Evolutionary conservation across 2,113 vertebrate genomes (phyloP), one percentile per base, ranked within the genome.

Genomic region (Mugil cephalus): DNA sequence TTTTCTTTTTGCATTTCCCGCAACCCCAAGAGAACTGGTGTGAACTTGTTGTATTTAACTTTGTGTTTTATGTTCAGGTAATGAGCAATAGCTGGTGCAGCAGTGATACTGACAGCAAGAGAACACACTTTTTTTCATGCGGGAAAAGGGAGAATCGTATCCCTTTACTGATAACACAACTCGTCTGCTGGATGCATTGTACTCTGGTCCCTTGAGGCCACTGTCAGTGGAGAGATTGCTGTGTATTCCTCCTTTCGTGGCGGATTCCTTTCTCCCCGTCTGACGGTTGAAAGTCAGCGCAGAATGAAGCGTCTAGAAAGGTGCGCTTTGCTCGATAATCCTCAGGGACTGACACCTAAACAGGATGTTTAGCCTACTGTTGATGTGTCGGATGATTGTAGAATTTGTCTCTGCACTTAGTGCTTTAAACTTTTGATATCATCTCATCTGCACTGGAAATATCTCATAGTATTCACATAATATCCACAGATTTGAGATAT

Each of bases 111-210:
- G 82, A 80, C 73, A 65, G 68, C 42, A 1, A 17, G 60, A 50
- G 74, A 82, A 34, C 54, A 60, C 9, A 4, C 30, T 74, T 48
- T 67, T 63, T 65, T 59, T 68, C 42, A 77, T 77, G 45, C 1
- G 7, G 39, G 78, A 69, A 67, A 74, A 69, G 55, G 36, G 30
- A 45, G 66, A 84, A 71, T 82, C 36, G 8, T 34, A 53, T 78
- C 78, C 61, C 66, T 83, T 82, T 59, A 69, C 75, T 80, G 83
- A 84, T 77, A 84, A 58, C 51, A 64, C 66, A 51, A 35, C 71
- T 67, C 42, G 51, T 82, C 78, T 78, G 80, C 78, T 45, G 76
- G 61, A 77, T 82, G 78, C 55, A 69, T 86, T 86, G 88, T 84
- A 62, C 83, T 76, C 58, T 0, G 79, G 38, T 86, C 88, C 85